phyloP scores from a whole-genome alignment of 2,113 vertebrate genomes.

The Callospermophilus lateralis region DNA sequence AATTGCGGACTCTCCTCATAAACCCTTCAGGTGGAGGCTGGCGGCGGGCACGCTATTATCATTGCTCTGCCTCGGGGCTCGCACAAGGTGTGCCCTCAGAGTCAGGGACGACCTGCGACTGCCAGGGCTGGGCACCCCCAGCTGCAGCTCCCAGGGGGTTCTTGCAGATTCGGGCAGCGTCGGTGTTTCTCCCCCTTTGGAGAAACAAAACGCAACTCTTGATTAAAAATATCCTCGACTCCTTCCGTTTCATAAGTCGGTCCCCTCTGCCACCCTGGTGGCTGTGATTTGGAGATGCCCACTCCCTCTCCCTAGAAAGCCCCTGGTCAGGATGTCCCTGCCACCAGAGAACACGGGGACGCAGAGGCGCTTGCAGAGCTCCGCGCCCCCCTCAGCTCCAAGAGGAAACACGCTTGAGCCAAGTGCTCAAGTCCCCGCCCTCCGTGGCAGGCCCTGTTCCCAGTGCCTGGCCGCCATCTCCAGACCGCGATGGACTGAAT shows the following conservation, averaged over 20 bases:
- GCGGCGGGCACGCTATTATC: slow-evolving; percentile 87
- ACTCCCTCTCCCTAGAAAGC: background rate
- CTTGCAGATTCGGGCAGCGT: background rate
- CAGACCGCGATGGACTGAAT: fast-evolving
- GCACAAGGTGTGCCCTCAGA: slow-evolving; percentile 81
- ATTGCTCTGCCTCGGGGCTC: slow-evolving; percentile 85
- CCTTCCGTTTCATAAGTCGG: background rate
- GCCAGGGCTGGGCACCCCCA: slow-evolving; percentile 1
- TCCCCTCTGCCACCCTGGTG: background rate
- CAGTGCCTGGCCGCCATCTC: too few species aligned
- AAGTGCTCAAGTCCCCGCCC: too few species aligned
- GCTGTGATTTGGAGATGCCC: background rate
- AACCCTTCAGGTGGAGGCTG: slow-evolving; percentile 89
- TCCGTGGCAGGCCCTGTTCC: too few species aligned
- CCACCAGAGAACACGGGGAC: too few species aligned
- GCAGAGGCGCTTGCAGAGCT: too few species aligned
- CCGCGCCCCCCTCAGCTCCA: too few species aligned
- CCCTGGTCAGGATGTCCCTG: too few species aligned
- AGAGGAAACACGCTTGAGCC: too few species aligned
- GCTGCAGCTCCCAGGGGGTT: too few species aligned
- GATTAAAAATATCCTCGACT: background rate
- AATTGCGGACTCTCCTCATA: slow-evolving; percentile 94
- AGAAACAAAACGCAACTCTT: slow-evolving; percentile 5
- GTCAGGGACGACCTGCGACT: slow-evolving; percentile 83
- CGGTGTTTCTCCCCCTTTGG: slow-evolving; percentile 17